These are phyloP conservation scores for Acanthococcus lagerstroemiae DNA, from an alignment of 2,888 invertebrate genomes.

Conservation along the genomic window DNA sequence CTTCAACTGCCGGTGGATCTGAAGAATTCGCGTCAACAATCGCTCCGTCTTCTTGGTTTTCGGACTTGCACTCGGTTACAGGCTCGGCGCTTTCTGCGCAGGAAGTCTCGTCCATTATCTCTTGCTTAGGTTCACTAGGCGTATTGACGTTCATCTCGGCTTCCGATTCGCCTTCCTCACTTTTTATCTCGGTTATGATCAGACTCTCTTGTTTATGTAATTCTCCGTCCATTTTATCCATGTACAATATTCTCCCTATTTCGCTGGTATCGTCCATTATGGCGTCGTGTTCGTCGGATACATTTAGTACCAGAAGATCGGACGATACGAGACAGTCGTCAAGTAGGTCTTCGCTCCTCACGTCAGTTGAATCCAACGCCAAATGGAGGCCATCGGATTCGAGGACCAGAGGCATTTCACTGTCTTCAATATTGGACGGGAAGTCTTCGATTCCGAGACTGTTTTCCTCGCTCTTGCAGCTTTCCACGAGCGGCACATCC, in stretches of 20 bases:
- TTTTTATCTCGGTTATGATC: neutral
- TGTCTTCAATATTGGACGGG: constrained; percentile 35
- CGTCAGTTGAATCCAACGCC: constrained; percentile 6
- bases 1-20: neutral
- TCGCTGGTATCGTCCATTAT: constrained; percentile 10
- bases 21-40: too few species aligned
- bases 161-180: neutral
- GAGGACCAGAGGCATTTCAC: constrained; percentile 36
- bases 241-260: neutral
- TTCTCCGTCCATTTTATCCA: neutral
- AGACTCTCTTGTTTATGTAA: neutral
- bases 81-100: neutral
- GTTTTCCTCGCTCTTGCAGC: constrained; percentile 35
- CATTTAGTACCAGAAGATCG: constrained; percentile 36
- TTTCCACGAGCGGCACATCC: constrained; percentile 37
- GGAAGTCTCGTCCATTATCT: neutral
- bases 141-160: neutral
- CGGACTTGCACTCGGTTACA: neutral
- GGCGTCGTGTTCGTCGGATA: constrained; percentile 34
- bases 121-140: neutral
- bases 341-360: constrained; percentile 32
- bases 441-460: constrained; percentile 10
- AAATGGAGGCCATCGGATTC: constrained; percentile 14
- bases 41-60: neutral
- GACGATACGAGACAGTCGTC: constrained; percentile 36